Evolutionary conservation across 2,888 invertebrate species (phyloP), one percentile per base, ranked within the genome.

Genomic region (Calameuta idolon): DNA sequence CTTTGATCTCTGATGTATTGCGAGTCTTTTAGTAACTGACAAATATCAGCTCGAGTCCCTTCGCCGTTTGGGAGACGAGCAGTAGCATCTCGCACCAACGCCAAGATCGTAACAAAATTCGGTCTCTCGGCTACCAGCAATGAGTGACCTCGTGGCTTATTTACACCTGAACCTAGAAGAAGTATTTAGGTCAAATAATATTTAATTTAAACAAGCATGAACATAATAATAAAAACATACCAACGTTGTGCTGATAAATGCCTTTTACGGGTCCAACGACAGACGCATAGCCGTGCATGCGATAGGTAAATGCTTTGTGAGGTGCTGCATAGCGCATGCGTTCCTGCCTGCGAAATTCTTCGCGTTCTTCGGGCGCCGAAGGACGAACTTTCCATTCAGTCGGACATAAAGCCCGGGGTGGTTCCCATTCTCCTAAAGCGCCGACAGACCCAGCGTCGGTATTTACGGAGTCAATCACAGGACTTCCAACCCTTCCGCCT

Each of bases 1-100:
- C 85, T 92, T 76, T 92, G 91, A 3, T 91, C 92, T 82, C 92
- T 92, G 34, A 93, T 92, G 82, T 94, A 96, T 85, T 95, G 95
- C 0, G 96, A 96, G 87, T 96, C 96, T 84, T 95, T 96, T 76
- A 98, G 92, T 81, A 98, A 92, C 86, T 97, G 97, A 87, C 98
- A 96, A 77, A 98, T 97, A 88, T 98, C 98, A 1, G 96, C 96
- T 1, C 98, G 92, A 0, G 98, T 97, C 23, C 98, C 98, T 92
- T 98, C 98, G 0, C 98, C 98, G 90, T 98, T 98, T 0, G 98
- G 98, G 84, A 98, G 93, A 33, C 98, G 93, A 0, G 98, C 98
- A 0, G 98, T 96, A 0, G 98, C 97, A 92, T 98, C 98, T 68
- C 98, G 93, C n/a, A 98, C 97, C 73, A 98, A 92, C 9, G 98